Evolutionary conservation across 2,888 invertebrate genomes (phyloP).

Genomic region (Cataglyphis albicans): DNA sequence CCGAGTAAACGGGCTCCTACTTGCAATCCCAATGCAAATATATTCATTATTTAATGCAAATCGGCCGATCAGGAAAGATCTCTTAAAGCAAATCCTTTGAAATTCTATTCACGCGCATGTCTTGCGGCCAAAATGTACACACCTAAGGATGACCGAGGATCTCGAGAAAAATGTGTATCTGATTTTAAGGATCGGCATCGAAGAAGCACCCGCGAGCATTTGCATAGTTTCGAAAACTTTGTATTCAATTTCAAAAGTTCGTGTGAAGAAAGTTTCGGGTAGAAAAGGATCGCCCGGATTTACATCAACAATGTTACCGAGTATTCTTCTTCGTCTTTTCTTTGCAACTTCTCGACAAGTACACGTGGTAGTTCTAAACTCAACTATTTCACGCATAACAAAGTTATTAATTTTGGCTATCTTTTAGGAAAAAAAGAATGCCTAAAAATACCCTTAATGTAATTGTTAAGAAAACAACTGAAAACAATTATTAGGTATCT

Average conservation of each 20-base stretch:
- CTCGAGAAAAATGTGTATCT: not conserved
- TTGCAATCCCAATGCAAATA: conserved; percentile 35
- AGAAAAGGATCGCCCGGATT: conserved; percentile 5
- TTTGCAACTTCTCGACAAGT: not conserved
- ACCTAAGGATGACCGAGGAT: conserved; percentile 7
- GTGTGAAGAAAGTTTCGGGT: conserved; percentile 13
- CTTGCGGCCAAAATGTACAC: conserved; percentile 32
- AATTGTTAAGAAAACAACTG: not conserved
- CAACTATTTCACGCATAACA: not conserved
- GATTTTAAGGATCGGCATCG: not conserved
- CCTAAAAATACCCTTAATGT: not conserved
- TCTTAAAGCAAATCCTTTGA: conserved; percentile 20
- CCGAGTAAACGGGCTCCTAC: conserved; percentile 11
- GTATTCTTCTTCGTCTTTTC: not conserved
- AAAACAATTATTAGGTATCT: not conserved
- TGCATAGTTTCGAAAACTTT: conserved; percentile 31
- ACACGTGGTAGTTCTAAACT: not conserved
- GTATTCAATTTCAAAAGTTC: conserved; percentile 21
- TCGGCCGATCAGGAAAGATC: conserved; percentile 5
- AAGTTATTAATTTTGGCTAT: not conserved
- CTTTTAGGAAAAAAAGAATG: not conserved
- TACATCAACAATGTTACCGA: conserved; percentile 1
- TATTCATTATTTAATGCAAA: conserved; percentile 23
- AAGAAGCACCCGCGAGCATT: conserved; percentile 24
- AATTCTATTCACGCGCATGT: conserved; percentile 11